phyloP scores from a whole-genome alignment of 2,113 vertebrate species.

The Corythornis cristatus region DNA sequence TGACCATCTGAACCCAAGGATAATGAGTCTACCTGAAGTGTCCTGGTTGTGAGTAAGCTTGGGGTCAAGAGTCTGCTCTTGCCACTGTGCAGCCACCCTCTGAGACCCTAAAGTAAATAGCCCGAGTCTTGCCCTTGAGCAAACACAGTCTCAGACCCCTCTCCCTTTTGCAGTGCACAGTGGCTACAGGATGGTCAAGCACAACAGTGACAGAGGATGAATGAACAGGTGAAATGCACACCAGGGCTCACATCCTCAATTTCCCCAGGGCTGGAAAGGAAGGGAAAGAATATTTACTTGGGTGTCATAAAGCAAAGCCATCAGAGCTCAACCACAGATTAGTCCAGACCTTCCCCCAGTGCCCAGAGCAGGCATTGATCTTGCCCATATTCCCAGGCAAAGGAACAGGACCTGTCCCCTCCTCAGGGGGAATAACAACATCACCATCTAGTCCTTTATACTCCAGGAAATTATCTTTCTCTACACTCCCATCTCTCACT shows the following conservation, averaged over 20 bases:
- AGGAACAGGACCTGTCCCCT: background rate
- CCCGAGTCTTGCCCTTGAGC: background rate
- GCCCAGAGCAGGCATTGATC: background rate
- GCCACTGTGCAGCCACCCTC: background rate
- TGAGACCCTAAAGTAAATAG: background rate
- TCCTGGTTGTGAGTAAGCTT: background rate
- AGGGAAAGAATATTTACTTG: background rate
- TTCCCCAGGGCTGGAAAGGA: background rate
- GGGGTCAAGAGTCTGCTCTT: background rate
- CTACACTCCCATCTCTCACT: background rate
- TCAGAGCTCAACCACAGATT: background rate
- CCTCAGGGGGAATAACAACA: background rate
- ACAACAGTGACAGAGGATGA: rapidly evolving
- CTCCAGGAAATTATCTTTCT: background rate
- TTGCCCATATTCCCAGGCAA: background rate
- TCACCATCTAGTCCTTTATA: background rate
- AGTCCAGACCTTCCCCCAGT: background rate
- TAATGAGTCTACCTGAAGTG: background rate
- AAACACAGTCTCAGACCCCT: background rate
- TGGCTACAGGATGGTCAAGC: background rate
- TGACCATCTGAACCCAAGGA: background rate
- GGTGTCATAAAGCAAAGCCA: background rate
- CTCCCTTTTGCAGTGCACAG: background rate
- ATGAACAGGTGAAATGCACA: background rate
- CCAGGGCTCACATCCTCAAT: background rate